These are phyloP conservation scores for Patiria miniata DNA, from an alignment of 35 echinoderm and acorn worm genomes.

Conservation along the genomic window DNA sequence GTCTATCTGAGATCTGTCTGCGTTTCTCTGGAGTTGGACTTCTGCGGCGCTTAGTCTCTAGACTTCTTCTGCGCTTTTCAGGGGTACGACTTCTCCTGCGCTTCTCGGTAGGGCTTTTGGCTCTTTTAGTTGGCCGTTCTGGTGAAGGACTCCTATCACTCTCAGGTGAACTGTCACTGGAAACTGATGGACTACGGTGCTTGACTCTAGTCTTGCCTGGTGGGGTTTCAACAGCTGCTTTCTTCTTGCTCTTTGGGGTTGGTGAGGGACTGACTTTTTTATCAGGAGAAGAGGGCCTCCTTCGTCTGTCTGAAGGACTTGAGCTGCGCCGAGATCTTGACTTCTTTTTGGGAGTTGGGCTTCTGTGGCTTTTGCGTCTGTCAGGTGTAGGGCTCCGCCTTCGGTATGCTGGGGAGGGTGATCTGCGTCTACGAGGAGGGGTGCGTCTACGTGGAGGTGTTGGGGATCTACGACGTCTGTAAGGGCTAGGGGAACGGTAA, in stretches of 20 bases:
- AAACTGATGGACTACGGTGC: background rate
- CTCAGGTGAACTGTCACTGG: conserved; percentile 13
- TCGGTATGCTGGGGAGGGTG: conserved; percentile 25
- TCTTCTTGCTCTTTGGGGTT: conserved; percentile 7
- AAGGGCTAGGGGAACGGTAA: conserved; percentile 12
- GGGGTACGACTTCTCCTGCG: conserved; percentile 48
- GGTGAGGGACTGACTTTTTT: background rate
- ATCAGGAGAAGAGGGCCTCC: background rate
- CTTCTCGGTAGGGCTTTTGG: conserved; percentile 23
- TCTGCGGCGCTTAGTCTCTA: background rate
- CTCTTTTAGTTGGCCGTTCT: conserved; percentile 38
- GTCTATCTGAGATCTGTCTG: conserved; percentile 39
- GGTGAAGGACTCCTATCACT: conserved; percentile 19
- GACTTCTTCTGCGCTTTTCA: conserved; percentile 50
- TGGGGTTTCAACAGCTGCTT: background rate
- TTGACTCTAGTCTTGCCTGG: conserved; percentile 1
- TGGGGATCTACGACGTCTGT: conserved; percentile 31
- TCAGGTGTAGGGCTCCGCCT: conserved; percentile 52
- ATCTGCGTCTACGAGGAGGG: conserved; percentile 43
- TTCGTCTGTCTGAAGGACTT: conserved; percentile 42
- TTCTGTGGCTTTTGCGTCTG: background rate
- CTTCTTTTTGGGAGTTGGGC: conserved; percentile 36
- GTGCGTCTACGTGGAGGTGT: conserved; percentile 37
- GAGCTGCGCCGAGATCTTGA: background rate
- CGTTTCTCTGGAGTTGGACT: conserved; percentile 49